These are phyloP conservation scores for Thumatha senex DNA, from an alignment of 2,888 invertebrate genomes.

Conservation along the genomic window DNA sequence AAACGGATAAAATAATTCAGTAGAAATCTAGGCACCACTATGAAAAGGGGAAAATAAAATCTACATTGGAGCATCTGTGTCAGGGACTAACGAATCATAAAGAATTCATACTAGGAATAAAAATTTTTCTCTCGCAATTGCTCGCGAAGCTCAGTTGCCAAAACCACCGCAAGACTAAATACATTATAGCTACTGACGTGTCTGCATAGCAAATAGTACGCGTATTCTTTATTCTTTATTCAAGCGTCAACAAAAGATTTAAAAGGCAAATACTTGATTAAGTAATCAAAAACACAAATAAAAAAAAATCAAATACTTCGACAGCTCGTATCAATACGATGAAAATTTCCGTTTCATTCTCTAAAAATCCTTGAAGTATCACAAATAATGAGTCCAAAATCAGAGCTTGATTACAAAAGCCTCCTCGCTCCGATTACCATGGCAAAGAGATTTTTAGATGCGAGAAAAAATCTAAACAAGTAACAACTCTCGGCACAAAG, in stretches of 20 bases:
- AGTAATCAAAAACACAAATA: background rate
- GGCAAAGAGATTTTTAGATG: constrained; percentile 30
- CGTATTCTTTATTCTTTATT: background rate
- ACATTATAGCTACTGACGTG: no score
- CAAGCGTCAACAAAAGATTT: background rate
- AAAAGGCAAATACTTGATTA: background rate
- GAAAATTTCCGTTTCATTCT: constrained; percentile 7
- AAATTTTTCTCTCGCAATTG: no score
- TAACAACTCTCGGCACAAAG: constrained; percentile 28
- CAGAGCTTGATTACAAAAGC: constrained; percentile 41
- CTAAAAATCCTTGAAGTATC: constrained; percentile 27
- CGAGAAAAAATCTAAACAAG: constrained; percentile 34
- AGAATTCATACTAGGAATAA: no score
- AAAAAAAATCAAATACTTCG: background rate
- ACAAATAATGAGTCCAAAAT: constrained; percentile 45
- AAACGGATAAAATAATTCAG: no score
- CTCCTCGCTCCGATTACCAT: constrained; percentile 35
- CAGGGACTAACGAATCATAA: no score
- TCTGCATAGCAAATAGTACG: no score
- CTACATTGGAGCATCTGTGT: no score
- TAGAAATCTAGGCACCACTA: no score
- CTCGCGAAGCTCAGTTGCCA: no score
- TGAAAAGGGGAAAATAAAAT: no score
- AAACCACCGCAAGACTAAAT: no score
- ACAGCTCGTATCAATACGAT: background rate